Base-by-base conservation (phyloP, 2,797 vertebrate genomes). In the Brachyalestes nurse region DNA sequence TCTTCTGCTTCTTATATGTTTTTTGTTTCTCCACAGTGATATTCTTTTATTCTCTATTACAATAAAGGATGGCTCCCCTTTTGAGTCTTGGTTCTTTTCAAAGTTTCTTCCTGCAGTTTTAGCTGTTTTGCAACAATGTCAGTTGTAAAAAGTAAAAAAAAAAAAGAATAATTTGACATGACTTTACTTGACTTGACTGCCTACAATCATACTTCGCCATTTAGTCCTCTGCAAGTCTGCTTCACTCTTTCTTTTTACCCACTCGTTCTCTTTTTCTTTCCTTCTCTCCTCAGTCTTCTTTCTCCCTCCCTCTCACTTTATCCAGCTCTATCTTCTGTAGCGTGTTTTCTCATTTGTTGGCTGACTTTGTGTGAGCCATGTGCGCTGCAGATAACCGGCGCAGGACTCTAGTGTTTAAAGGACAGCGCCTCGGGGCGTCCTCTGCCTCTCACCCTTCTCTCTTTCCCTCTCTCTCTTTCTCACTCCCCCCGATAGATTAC, bases 321-420 rank as follows among this genome's bases (percentile, higher is more conserved):
- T 72, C 80, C 88, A 66, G 80, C 88, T 89, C 88, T 87, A 84
- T 89, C 91, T 88, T 88, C 88, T 86, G 90, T 91, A 85, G 88
- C 88, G 87, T 89, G 90, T 92, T 88, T 88, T 91, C 72, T 91
- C 84, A 89, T 92, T 93, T 94, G 92, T 93, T 90, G 92, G 92
- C 87, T 71, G 86, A 89, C 89, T 88, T 90, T 88, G 91, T 89
- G 87, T 88, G 91, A 89, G 89, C 89, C 85, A 92, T 95, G 93
- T 94, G 93, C 84, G 86, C 86, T 83, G 86, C 84, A 95, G 94
- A 95, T 95, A 95, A 94, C 95, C 89, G 87, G 90, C 91, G 92
- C 92, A 93, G 91, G 93, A 91, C 92, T 82, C 91, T 84, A 92
- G 92, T 92, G 93, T 93, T 94, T 94, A 94, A 94, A 94, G 94